phyloP scores from a whole-genome alignment of 2,797 vertebrate genomes.

The Argentina silus region DNA sequence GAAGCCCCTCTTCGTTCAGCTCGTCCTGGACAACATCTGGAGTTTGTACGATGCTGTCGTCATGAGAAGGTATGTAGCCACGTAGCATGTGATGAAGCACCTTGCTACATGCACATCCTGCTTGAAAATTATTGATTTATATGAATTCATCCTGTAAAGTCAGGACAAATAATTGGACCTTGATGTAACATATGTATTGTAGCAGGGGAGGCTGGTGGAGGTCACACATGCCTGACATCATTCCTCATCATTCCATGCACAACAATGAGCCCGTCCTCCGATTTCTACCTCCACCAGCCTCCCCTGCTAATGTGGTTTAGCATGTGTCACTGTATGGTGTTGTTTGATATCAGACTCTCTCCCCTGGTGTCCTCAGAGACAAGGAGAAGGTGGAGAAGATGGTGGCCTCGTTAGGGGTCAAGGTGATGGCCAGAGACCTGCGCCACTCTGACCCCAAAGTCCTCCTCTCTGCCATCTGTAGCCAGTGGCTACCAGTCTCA shows the following conservation, averaged over 20 bases:
- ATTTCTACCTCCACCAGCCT: too few relatives aligned
- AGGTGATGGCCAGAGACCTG: constrained; percentile 84
- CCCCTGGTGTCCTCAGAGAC: constrained; percentile 76
- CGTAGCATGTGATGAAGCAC: not conserved
- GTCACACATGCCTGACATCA: too few relatives aligned
- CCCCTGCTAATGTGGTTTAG: too few relatives aligned
- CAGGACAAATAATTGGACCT: too few relatives aligned
- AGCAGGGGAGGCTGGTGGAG: too few relatives aligned
- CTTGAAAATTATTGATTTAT: too few relatives aligned
- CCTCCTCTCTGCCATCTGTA: constrained; percentile 91
- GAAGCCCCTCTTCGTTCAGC: constrained; percentile 94
- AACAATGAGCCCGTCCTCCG: too few relatives aligned
- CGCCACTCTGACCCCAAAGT: constrained; percentile 92
- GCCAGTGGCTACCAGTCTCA: constrained; percentile 95
- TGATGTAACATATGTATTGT: too few relatives aligned
- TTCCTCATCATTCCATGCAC: too few relatives aligned
- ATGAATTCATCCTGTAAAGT: too few relatives aligned
- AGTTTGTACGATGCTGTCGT: constrained; percentile 93
- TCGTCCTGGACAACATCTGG: constrained; percentile 97
- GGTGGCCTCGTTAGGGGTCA: constrained; percentile 86
- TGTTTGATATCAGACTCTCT: not conserved
- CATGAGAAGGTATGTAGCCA: constrained; percentile 82
- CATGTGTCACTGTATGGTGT: too few relatives aligned
- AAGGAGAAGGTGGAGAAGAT: constrained; percentile 95
- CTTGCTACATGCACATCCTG: too few relatives aligned